phyloP scores from a whole-genome alignment of 2,888 invertebrate species.

The Ectropis crepuscularia region DNA sequence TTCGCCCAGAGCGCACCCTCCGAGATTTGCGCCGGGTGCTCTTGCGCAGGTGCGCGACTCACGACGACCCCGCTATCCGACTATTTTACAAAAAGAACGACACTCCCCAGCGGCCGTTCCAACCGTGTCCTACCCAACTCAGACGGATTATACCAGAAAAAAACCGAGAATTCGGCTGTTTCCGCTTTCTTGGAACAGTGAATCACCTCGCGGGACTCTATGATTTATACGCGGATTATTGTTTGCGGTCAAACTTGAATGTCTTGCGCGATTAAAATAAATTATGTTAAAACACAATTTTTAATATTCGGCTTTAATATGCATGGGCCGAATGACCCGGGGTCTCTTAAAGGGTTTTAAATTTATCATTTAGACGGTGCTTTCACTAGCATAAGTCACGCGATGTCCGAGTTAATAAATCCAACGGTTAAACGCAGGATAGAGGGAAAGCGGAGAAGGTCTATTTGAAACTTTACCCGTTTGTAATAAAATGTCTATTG shows the following conservation, averaged over 20 bases:
- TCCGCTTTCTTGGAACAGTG: conserved; percentile 81
- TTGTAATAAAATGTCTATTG: conserved; percentile 13
- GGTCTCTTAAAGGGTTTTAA: conserved; percentile 65
- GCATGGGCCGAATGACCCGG: conserved; percentile 49
- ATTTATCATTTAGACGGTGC: conserved; percentile 66
- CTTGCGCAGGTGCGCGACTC: conserved; percentile 76
- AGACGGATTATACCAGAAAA: conserved; percentile 69
- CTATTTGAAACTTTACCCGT: conserved; percentile 12
- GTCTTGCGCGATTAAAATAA: conserved; percentile 55
- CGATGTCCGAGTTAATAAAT: conserved; percentile 56
- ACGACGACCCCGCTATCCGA: conserved; percentile 66
- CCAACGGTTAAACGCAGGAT: conserved; percentile 50
- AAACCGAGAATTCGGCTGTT: conserved; percentile 78
- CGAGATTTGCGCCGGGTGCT: conserved; percentile 78
- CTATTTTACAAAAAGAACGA: conserved; percentile 67
- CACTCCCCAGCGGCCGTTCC: conserved; percentile 51
- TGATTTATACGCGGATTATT: conserved; percentile 74
- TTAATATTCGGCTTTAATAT: conserved; percentile 65
- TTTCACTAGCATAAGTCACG: conserved; percentile 75
- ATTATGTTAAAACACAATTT: conserved; percentile 62
- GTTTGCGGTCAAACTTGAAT: conserved; percentile 69
- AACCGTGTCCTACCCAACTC: conserved; percentile 58
- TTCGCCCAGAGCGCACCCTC: conserved; percentile 67
- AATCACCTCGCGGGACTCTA: conserved; percentile 76
- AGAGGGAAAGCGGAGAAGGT: conserved; percentile 41